phyloP scores from a whole-genome alignment of 2,113 vertebrate genomes.

The Hystrix cristata region DNA sequence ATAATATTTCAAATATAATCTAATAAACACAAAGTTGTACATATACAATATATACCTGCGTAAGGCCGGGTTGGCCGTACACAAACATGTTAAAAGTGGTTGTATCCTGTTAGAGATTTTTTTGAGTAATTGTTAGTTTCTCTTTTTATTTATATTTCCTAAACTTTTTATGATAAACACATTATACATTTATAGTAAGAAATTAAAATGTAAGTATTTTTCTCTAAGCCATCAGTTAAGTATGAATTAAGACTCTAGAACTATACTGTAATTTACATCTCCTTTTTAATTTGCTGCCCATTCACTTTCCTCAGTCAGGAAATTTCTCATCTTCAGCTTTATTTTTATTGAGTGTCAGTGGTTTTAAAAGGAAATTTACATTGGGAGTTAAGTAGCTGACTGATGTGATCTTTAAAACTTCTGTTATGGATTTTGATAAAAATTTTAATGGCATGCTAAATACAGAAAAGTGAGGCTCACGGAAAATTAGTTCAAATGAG shows the following conservation, averaged over 20 bases:
- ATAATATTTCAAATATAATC: constrained; percentile 4
- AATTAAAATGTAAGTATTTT: constrained; percentile 40
- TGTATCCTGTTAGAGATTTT: not conserved
- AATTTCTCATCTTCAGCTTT: constrained; percentile 54
- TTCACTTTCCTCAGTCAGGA: constrained; percentile 32
- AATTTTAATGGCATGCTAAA: constrained; percentile 69
- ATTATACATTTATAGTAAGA: not conserved
- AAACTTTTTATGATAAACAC: not conserved
- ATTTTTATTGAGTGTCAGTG: constrained; percentile 64
- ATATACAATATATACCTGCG: not conserved
- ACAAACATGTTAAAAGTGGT: constrained; percentile 6
- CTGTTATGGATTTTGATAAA: constrained; percentile 74
- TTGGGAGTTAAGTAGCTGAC: constrained; percentile 58
- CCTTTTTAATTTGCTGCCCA: constrained; percentile 49
- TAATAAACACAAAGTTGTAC: not conserved
- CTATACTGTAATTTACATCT: not conserved
- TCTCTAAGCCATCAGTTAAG: not conserved
- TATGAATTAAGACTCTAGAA: constrained; percentile 33
- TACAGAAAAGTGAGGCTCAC: constrained; percentile 54
- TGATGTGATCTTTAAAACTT: constrained; percentile 72
- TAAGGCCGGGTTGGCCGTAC: not conserved
- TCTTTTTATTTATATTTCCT: constrained; percentile 25
- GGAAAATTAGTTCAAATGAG: constrained; percentile 59
- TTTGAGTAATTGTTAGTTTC: not conserved
- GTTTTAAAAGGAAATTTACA: constrained; percentile 72